phyloP scores from a whole-genome alignment of 2,888 invertebrate species.

The Tachystola acroxantha region DNA sequence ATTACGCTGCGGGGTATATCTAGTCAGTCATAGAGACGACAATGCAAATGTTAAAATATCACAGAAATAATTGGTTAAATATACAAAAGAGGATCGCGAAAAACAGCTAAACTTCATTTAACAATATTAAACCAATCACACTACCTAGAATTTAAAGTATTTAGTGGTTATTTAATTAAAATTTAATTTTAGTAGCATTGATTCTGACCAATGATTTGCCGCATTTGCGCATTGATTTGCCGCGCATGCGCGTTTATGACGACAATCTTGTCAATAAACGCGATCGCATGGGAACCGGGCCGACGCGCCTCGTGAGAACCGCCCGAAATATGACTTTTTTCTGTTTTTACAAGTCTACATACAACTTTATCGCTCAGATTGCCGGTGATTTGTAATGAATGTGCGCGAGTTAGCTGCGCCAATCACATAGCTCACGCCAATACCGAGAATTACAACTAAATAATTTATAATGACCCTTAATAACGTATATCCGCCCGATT shows the following conservation, averaged over 20 bases:
- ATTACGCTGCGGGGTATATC: no score
- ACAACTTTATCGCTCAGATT: slow-evolving; percentile 25
- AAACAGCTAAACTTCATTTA: no score
- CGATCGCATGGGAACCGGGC: slow-evolving; percentile 61
- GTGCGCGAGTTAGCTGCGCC: slow-evolving; percentile 25
- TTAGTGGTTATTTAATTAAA: no score
- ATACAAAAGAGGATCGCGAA: no score
- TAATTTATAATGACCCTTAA: slow-evolving; percentile 2
- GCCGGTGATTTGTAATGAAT: slow-evolving; percentile 36
- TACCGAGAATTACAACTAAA: slow-evolving; percentile 3
- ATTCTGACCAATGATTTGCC: slow-evolving; percentile 56
- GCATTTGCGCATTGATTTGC: slow-evolving; percentile 46
- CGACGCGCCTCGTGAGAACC: slow-evolving; percentile 58
- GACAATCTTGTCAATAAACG: slow-evolving; percentile 51
- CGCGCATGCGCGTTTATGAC: slow-evolving; percentile 55
- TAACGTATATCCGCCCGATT: background rate
- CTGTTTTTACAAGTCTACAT: slow-evolving; percentile 8
- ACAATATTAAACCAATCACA: no score
- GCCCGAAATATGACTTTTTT: slow-evolving; percentile 57
- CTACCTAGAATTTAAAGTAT: no score
- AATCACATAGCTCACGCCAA: slow-evolving; percentile 3
- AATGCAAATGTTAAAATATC: no score
- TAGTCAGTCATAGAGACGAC: no score
- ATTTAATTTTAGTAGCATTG: slow-evolving; percentile 28
- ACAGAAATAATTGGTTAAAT: no score